Conservation (phyloP, 2,888 invertebrate genomes). For the Phyllotreta striolata region DNA sequence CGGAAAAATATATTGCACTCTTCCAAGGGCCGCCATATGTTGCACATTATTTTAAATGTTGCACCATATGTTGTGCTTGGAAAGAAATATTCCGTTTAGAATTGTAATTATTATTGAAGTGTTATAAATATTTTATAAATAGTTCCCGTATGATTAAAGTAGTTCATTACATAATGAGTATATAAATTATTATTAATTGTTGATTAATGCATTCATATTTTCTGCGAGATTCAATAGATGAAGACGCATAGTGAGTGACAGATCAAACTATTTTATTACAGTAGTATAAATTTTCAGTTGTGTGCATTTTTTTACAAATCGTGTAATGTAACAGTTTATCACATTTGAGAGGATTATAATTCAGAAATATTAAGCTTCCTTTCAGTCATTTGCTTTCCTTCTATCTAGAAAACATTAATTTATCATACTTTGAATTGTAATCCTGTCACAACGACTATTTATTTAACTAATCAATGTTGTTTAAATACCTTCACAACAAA, state of each 20-base stretch:
- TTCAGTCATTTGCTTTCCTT: neutral
- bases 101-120: too few relatives aligned
- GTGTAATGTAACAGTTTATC: slow-evolving; percentile 1
- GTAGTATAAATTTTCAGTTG: slow-evolving; percentile 15
- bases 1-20: neutral
- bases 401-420: neutral
- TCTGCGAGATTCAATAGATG: slow-evolving; percentile 21
- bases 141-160: neutral
- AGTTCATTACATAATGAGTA: neutral
- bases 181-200: neutral
- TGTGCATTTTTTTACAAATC: slow-evolving; percentile 24
- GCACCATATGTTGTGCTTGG: neutral
- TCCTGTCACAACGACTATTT: slow-evolving; percentile 10
- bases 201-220: neutral
- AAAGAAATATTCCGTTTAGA: too few relatives aligned
- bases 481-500: too few relatives aligned
- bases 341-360: slow-evolving; percentile 15
- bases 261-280: slow-evolving; percentile 22
- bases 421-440: slow-evolving; percentile 8
- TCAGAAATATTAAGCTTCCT: slow-evolving; percentile 1
- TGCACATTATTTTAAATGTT: neutral
- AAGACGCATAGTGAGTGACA: slow-evolving; percentile 33
- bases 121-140: too few relatives aligned
- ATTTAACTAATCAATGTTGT: neutral
- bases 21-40: neutral